Base-by-base conservation (phyloP, 1,140 invertebrate genomes). In the Laupala kohalensis region DNA sequence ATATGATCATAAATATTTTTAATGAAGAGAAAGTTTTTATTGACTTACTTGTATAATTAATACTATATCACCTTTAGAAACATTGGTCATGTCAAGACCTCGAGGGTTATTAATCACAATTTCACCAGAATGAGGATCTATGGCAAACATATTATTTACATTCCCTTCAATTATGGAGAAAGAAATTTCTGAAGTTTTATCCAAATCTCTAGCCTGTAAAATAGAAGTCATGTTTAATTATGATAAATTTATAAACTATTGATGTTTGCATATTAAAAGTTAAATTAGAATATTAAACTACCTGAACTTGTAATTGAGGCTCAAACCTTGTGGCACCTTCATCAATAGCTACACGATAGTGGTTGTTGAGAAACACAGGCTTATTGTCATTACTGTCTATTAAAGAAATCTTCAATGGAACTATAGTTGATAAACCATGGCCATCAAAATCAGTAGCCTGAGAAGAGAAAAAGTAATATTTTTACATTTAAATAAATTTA, bases 301-400 rank as follows among this genome's bases (percentile, higher is more conserved):
- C 75, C 72, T 77, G 72, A 75, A 81, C 77, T 74, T 77, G 25
- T 75, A 81, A 73, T 67, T 74, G 75, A 0, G 92, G 92, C 74
- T 95, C 92, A 76, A 95, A 95, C 73, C 89, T 89, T 4, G 86
- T 83, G 3, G 92, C 86, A 1, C 91, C 92, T 78, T 96, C 94
- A 75, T 95, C 90, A 23, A 95, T 90, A 4, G 90, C 90, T 0
- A 90, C 89, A 6, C 88, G 85, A 79, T 94, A 94, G 13, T 88
- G 83, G 0, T 86, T 81, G 69, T 87, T 88, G 9, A 85, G 81
- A 79, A 95, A 95, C 12, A 85, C 82, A 0, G 94, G 93, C 0
- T 89, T 83, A 77, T 93, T 95, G 80, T 97, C 95, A 77, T 97
- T 96, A 30, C 88, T 89, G 79, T 97, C 94, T 0, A 83, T 82